phyloP scores from a whole-genome alignment of 2,797 vertebrate species.

The Crenichthys baileyi region DNA sequence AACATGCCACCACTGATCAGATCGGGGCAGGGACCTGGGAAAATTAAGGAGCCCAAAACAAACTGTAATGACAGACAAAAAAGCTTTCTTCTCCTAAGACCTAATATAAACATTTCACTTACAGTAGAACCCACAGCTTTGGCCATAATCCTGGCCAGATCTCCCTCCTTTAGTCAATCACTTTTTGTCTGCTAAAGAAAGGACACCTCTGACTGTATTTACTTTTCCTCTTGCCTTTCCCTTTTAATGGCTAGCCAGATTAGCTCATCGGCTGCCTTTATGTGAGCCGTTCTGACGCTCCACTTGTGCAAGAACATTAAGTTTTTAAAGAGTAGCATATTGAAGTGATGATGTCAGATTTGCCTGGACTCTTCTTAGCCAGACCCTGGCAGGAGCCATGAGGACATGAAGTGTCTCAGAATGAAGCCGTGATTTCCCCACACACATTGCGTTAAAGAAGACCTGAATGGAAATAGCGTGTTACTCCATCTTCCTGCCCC shows the following conservation, averaged over 20 bases:
- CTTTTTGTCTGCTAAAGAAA: background rate
- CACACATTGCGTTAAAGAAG: constrained; percentile 51
- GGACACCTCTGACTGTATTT: background rate
- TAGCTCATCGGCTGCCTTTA: constrained; percentile 40
- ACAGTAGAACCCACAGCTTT: background rate
- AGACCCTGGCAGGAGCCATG: constrained; percentile 46
- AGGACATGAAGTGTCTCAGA: constrained; percentile 23
- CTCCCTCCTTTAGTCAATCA: background rate
- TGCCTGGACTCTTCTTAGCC: constrained; percentile 56
- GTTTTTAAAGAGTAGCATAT: constrained; percentile 32
- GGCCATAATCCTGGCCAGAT: background rate
- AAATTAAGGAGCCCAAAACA: background rate
- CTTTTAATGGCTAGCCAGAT: background rate
- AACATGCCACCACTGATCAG: no score
- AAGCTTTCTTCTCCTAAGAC: background rate
- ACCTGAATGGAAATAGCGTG: constrained; percentile 62
- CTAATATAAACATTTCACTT: background rate
- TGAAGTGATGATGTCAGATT: constrained; percentile 73
- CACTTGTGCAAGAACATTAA: constrained; percentile 55
- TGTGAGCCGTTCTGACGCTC: constrained; percentile 53
- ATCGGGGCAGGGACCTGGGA: no score
- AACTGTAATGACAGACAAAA: background rate
- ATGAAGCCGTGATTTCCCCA: constrained; percentile 26
- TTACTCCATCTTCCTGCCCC: constrained; percentile 10
- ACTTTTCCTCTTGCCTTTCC: background rate